Percentiles rank a stretch among this genome's conserved stretches.
Evolutionary conservation across 2,113 vertebrate genomes (phyloP).

Genomic region (Eleginops maclovinus): DNA sequence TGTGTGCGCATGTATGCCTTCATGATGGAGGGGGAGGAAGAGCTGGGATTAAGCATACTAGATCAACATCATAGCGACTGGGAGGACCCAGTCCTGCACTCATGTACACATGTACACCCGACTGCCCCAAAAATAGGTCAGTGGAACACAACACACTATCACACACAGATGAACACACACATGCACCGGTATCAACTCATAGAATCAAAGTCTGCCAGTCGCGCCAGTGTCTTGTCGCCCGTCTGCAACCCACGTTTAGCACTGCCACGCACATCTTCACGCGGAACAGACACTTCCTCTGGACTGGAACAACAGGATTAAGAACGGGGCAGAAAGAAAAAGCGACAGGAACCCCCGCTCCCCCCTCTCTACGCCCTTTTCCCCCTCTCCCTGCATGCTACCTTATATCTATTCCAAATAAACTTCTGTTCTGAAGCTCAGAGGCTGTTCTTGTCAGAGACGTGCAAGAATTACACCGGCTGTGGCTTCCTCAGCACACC

Average conservation of each 20-base stretch:
- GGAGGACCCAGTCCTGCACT: slow-evolving; percentile 76
- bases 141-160: slow-evolving; percentile 82
- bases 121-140: slow-evolving; percentile 85
- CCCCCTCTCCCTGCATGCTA: slow-evolving; percentile 13
- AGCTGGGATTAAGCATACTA: slow-evolving; percentile 77
- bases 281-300: slow-evolving; percentile 67
- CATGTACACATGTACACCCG: slow-evolving; percentile 76
- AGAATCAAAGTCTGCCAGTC: slow-evolving; percentile 68
- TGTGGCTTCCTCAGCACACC: slow-evolving; percentile 52
- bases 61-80: slow-evolving; percentile 78
- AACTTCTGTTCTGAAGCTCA: slow-evolving; percentile 50
- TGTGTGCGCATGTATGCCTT: slow-evolving; percentile 49
- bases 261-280: slow-evolving; percentile 55
- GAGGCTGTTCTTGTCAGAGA: slow-evolving; percentile 42
- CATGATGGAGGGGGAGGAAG: slow-evolving; percentile 61
- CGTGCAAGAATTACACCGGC: slow-evolving; percentile 39
- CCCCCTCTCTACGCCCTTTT: neutral
- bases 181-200: slow-evolving; percentile 73
- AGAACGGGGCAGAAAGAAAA: slow-evolving; percentile 31
- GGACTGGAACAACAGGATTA: slow-evolving; percentile 80
- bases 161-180: slow-evolving; percentile 34
- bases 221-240: slow-evolving; percentile 53
- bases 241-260: slow-evolving; percentile 65
- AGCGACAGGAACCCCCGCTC: slow-evolving; percentile 33
- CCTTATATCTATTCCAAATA: slow-evolving; percentile 23